A percentile compares a stretch with the other conserved stretches of the same genome.
These are phyloP conservation scores for Formica selysi DNA, from an alignment of 1,140 invertebrate genomes.

Conservation along the genomic window DNA sequence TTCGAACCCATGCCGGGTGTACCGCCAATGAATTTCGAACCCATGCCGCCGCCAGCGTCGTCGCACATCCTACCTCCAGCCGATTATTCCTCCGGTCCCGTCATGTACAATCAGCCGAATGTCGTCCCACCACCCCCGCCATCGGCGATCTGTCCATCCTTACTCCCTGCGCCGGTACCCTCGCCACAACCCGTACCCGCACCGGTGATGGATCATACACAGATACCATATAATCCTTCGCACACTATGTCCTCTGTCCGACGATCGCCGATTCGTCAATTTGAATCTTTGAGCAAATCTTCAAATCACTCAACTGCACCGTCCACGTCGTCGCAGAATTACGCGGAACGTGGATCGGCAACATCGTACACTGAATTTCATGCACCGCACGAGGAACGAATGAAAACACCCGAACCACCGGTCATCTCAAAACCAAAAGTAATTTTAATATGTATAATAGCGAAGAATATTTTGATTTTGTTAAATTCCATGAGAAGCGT, in stretches of 20 bases:
- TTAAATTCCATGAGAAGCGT: not conserved
- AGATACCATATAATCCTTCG: constrained; percentile 50
- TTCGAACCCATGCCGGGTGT: constrained; percentile 73
- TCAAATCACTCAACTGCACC: not conserved
- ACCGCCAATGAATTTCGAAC: constrained; percentile 78
- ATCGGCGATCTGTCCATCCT: not conserved
- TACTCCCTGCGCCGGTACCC: constrained; percentile 67
- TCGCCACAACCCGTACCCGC: constrained; percentile 83
- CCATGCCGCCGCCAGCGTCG: constrained; percentile 37
- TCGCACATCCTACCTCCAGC: constrained; percentile 64
- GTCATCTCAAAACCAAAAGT: constrained; percentile 85
- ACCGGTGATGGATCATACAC: constrained; percentile 64
- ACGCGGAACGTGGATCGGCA: constrained; percentile 63
- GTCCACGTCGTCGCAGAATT: constrained; percentile 35
- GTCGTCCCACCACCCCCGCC: constrained; percentile 39
- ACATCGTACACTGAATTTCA: constrained; percentile 72
- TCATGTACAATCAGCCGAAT: constrained; percentile 79
- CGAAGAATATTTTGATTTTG: constrained; percentile 19
- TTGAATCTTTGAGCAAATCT: constrained; percentile 59
- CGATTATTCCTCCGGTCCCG: constrained; percentile 77
- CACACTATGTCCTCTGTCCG: constrained; percentile 24
- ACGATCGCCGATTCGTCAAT: constrained; percentile 40
- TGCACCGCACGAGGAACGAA: constrained; percentile 76
- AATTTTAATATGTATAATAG: constrained; percentile 75
- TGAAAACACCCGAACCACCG: constrained; percentile 85